Conservation (phyloP, 2,888 invertebrate species). For the Luffia ferchaultella region DNA sequence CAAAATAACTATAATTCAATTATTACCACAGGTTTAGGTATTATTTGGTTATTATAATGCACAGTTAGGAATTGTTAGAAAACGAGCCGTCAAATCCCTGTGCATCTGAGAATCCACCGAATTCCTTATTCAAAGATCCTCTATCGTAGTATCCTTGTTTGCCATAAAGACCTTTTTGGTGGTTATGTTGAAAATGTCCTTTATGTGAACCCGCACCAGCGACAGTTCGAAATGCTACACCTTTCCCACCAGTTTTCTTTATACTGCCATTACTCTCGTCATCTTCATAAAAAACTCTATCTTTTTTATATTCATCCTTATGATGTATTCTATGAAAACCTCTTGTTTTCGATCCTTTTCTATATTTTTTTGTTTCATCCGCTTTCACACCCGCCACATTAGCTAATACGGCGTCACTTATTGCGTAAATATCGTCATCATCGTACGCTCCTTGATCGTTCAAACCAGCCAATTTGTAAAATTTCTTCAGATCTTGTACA, state of each 20-base stretch:
- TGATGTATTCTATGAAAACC: slow-evolving; percentile 67
- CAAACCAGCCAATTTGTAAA: slow-evolving; percentile 30
- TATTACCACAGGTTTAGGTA: too few species aligned
- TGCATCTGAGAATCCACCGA: slow-evolving; percentile 49
- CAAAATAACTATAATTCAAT: too few species aligned
- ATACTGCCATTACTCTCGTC: slow-evolving; percentile 57
- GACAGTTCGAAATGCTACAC: slow-evolving; percentile 42
- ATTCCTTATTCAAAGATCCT: slow-evolving; percentile 56
- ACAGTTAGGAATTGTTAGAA: too few species aligned
- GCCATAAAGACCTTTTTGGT: slow-evolving; percentile 46
- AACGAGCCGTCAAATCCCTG: slow-evolving; percentile 46
- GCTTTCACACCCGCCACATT: slow-evolving; percentile 44
- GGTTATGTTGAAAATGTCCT: slow-evolving; percentile 41
- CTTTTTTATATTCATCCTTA: slow-evolving; percentile 69
- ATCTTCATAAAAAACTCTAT: slow-evolving; percentile 66
- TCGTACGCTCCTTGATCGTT: slow-evolving; percentile 37
- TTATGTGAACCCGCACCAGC: slow-evolving; percentile 48
- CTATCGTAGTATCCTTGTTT: slow-evolving; percentile 56
- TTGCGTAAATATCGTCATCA: slow-evolving; percentile 43
- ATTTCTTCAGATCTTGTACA: slow-evolving; percentile 35
- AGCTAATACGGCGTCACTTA: slow-evolving; percentile 39
- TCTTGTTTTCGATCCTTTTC: slow-evolving; percentile 62
- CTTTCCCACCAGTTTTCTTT: slow-evolving; percentile 56
- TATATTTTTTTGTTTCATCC: slow-evolving; percentile 53
- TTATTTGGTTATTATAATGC: too few species aligned